Evolutionary conservation across 1,140 invertebrate genomes (phyloP).

Genomic region (Drosophila fuyamai): DNA sequence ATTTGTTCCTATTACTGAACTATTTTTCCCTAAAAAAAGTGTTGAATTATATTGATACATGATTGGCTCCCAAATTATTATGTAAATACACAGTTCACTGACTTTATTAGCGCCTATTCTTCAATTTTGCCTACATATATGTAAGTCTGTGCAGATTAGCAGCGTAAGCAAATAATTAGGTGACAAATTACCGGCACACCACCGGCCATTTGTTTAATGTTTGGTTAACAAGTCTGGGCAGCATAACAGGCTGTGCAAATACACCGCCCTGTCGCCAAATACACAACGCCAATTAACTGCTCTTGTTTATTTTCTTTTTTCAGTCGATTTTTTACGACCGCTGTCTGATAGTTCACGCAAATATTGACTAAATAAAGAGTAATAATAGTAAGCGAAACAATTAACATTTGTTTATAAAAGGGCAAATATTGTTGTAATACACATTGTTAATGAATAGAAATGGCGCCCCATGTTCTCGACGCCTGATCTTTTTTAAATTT

Average conservation of each 20-base stretch:
- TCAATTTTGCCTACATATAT: constrained; percentile 11
- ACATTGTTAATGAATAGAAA: constrained; percentile 18
- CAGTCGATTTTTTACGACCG: constrained; percentile 11
- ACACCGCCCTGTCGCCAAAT: constrained; percentile 26
- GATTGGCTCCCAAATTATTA: not conserved
- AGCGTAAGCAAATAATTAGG: constrained; percentile 35
- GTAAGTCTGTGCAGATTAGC: constrained; percentile 23
- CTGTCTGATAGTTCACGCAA: constrained; percentile 23
- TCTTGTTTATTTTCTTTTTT: constrained; percentile 32
- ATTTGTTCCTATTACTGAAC: too few relatives aligned
- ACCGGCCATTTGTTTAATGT: constrained; percentile 49
- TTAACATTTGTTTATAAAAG: constrained; percentile 7
- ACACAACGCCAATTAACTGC: constrained; percentile 59
- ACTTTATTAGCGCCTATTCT: constrained; percentile 27
- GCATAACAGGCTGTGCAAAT: constrained; percentile 44
- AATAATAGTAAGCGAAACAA: constrained; percentile 12
- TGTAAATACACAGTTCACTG: constrained; percentile 34
- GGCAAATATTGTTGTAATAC: constrained; percentile 29
- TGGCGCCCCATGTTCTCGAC: not conserved
- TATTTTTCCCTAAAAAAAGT: not conserved
- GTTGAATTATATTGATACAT: not conserved
- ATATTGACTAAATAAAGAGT: constrained; percentile 8
- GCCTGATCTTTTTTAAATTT: not conserved
- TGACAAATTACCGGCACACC: constrained; percentile 36
- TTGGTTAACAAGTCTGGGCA: constrained; percentile 64